Evolutionary conservation across 1,140 invertebrate species (phyloP).

Genomic region (Drosophila kanapiae): DNA sequence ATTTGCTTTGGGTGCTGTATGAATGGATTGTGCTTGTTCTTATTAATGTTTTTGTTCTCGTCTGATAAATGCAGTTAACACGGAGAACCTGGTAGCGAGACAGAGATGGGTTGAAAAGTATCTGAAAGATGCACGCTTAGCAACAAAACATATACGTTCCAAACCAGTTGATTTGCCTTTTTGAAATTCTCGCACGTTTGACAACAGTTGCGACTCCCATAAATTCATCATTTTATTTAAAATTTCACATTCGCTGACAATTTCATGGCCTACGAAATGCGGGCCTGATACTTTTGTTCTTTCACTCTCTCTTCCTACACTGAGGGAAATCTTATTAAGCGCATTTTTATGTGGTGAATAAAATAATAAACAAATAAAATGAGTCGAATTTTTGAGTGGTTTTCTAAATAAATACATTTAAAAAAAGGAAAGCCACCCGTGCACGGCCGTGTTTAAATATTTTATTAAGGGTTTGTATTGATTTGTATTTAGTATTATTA

Average conservation of each 20-base stretch:
- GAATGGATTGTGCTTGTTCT: constrained; percentile 33
- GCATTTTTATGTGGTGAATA: not conserved
- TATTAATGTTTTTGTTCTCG: constrained; percentile 45
- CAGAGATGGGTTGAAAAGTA: constrained; percentile 12
- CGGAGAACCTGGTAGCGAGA: not conserved
- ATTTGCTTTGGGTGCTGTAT: constrained; percentile 30
- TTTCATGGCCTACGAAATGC: constrained; percentile 75
- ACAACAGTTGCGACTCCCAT: constrained; percentile 49
- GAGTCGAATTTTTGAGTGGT: too few relatives aligned
- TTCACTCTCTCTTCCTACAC: constrained; percentile 38
- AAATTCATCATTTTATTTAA: constrained; percentile 83
- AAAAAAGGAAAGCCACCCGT: too few relatives aligned
- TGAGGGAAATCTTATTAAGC: not conserved
- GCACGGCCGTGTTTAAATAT: too few relatives aligned
- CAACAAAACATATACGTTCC: constrained; percentile 22
- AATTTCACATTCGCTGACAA: constrained; percentile 81
- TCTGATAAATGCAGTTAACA: constrained; percentile 58
- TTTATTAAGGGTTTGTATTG: too few relatives aligned
- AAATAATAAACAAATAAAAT: not conserved
- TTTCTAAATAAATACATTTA: too few relatives aligned
- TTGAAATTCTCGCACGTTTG: constrained; percentile 77
- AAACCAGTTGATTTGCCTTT: constrained; percentile 52
- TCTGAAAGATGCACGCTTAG: constrained; percentile 57
- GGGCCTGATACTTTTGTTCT: constrained; percentile 71
- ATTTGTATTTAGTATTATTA: too few relatives aligned